Conservation (phyloP, 2,113 vertebrate genomes). For the Ceyx margarethae region DNA sequence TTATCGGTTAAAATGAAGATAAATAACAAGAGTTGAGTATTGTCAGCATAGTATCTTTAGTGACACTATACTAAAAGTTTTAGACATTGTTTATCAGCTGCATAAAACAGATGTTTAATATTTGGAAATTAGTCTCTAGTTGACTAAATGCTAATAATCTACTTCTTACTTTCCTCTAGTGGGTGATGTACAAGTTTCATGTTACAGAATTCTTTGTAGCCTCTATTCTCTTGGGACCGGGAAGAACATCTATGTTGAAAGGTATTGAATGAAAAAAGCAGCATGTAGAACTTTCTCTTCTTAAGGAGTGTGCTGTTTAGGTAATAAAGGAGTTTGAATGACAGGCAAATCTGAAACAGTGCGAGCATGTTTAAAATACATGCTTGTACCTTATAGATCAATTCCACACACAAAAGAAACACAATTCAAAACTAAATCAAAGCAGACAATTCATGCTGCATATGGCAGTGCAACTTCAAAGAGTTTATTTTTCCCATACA, state of each 20-base stretch:
- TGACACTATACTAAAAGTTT: not conserved
- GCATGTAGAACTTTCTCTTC: not conserved
- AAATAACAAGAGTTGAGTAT: not conserved
- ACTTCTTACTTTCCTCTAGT: constrained; percentile 75
- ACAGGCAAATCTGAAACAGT: not conserved
- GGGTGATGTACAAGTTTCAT: constrained; percentile 95
- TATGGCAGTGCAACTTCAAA: not conserved
- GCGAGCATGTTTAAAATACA: not conserved
- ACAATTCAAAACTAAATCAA: not conserved
- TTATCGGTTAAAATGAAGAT: not conserved
- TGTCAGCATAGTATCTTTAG: not conserved
- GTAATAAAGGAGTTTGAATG: not conserved
- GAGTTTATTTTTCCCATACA: not conserved
- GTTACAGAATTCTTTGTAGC: constrained; percentile 94
- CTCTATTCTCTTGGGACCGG: constrained; percentile 95
- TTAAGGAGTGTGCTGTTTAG: not conserved
- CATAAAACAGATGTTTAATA: not conserved
- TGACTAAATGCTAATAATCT: not conserved
- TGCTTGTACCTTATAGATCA: not conserved
- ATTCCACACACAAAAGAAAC: not conserved
- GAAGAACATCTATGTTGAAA: constrained; percentile 99
- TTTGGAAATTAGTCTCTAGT: not conserved
- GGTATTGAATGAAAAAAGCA: constrained; percentile 76
- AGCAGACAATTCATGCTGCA: not conserved
- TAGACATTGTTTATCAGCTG: not conserved